phyloP scores from a whole-genome alignment of 1,140 invertebrate species.

The Sinella curviseta region DNA sequence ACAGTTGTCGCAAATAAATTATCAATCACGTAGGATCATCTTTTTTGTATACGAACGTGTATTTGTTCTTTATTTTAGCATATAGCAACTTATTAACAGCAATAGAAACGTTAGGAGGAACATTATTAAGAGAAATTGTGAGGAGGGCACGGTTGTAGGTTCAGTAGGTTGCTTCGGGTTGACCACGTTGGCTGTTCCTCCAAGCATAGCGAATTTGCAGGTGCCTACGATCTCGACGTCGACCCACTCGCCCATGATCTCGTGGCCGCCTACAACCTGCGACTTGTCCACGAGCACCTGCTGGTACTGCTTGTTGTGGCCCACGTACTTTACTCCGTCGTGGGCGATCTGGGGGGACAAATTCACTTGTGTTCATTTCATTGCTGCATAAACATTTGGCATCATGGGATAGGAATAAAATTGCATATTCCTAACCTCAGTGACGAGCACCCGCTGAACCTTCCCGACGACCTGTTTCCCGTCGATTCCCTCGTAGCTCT shows the following conservation, averaged over 20 bases:
- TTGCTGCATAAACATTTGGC: neutral
- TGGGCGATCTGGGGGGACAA: conserved; percentile 93
- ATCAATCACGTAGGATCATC: too few relatives aligned
- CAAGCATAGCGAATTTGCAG: neutral
- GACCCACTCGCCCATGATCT: conserved; percentile 1
- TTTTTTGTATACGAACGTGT: too few relatives aligned
- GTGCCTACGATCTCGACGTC: neutral
- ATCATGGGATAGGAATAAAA: too few relatives aligned
- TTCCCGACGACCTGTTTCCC: conserved; percentile 72
- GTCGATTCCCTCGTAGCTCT: conserved; percentile 83
- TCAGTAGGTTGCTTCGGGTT: too few relatives aligned
- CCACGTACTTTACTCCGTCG: conserved; percentile 87
- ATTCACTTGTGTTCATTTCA: conserved; percentile 66
- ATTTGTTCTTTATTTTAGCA: neutral
- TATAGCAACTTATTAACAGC: neutral
- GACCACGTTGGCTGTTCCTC: neutral
- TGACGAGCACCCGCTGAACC: conserved; percentile 31
- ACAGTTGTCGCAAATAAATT: too few relatives aligned
- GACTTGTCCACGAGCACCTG: conserved; percentile 63
- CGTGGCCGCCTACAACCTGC: neutral
- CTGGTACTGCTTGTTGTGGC: conserved; percentile 94
- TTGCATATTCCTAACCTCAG: neutral
- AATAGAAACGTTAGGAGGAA: neutral
- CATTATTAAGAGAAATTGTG: too few relatives aligned
- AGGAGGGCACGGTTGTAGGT: too few relatives aligned